Percentiles rank a stretch among this genome's conserved stretches.
Conservation (phyloP, 2,113 vertebrate genomes). For the Dromiciops gliroides region DNA sequence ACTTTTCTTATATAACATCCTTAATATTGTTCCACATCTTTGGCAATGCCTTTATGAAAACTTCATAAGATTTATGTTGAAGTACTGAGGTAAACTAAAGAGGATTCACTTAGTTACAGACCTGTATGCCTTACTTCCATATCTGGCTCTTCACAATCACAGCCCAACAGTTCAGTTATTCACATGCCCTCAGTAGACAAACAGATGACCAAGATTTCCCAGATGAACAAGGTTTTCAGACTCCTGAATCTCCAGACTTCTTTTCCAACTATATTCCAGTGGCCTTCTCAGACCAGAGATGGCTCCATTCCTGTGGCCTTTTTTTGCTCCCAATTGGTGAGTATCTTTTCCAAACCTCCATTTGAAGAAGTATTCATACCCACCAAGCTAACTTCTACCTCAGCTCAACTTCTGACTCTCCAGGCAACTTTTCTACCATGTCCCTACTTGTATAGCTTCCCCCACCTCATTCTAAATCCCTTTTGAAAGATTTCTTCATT, state of each 20-base stretch:
- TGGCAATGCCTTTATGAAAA: slow-evolving; percentile 8
- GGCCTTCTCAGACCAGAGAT: not conserved
- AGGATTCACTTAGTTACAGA: not conserved
- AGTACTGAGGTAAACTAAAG: not conserved
- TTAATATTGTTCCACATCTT: not conserved
- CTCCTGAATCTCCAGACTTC: too few species aligned
- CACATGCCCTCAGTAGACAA: not conserved
- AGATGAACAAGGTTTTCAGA: not conserved
- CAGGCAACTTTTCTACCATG: not conserved
- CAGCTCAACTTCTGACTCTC: not conserved
- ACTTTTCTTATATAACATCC: not conserved
- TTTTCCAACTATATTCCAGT: not conserved
- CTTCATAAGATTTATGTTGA: not conserved
- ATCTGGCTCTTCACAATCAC: not conserved
- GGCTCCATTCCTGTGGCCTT: not conserved
- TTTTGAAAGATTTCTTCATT: not conserved
- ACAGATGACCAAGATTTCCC: not conserved
- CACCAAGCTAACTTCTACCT: too few species aligned
- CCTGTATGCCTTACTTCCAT: not conserved
- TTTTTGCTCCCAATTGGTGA: not conserved
- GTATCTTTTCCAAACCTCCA: not conserved
- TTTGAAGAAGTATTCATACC: not conserved
- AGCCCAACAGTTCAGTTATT: not conserved
- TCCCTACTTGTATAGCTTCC: not conserved
- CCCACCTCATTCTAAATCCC: not conserved